phyloP scores from a whole-genome alignment of 2,113 vertebrate genomes.

The Rhynchomys soricoides region DNA sequence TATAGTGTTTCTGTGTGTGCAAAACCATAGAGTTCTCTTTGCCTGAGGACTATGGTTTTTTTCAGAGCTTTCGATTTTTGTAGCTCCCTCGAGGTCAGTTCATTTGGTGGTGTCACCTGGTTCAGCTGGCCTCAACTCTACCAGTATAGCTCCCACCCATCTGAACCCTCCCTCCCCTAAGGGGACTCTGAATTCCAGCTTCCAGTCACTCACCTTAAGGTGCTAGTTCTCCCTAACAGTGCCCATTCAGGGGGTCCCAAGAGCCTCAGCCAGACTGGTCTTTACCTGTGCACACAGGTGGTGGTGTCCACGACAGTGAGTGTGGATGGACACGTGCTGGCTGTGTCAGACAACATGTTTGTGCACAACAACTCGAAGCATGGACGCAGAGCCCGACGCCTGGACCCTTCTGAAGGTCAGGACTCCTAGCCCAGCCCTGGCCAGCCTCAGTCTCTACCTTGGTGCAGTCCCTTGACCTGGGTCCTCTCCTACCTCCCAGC shows the following conservation, averaged over 20 bases:
- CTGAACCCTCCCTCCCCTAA: not conserved
- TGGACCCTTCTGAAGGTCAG: constrained; percentile 96
- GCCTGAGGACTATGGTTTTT: not conserved
- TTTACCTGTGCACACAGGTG: constrained; percentile 85
- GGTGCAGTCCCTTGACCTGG: constrained; percentile 38
- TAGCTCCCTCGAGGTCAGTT: not conserved
- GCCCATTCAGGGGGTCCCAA: not conserved
- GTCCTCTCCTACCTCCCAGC: constrained; percentile 87
- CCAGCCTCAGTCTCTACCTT: not conserved
- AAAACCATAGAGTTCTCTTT: not conserved
- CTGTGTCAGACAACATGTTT: constrained; percentile 97
- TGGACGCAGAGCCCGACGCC: constrained; percentile 93
- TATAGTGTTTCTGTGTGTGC: not conserved
- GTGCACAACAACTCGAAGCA: constrained; percentile 99
- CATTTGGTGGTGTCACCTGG: not conserved
- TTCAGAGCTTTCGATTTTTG: not conserved
- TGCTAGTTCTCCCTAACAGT: not conserved
- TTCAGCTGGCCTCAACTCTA: not conserved
- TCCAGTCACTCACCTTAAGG: not conserved
- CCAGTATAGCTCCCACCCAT: not conserved
- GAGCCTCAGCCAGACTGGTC: not conserved
- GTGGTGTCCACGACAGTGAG: constrained; percentile 96
- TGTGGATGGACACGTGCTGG: constrained; percentile 95
- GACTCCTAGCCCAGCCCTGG: not conserved
- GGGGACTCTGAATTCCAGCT: not conserved